Evolutionary conservation across 2,888 invertebrate genomes (phyloP).

Genomic region (Agonopterix arenella): DNA sequence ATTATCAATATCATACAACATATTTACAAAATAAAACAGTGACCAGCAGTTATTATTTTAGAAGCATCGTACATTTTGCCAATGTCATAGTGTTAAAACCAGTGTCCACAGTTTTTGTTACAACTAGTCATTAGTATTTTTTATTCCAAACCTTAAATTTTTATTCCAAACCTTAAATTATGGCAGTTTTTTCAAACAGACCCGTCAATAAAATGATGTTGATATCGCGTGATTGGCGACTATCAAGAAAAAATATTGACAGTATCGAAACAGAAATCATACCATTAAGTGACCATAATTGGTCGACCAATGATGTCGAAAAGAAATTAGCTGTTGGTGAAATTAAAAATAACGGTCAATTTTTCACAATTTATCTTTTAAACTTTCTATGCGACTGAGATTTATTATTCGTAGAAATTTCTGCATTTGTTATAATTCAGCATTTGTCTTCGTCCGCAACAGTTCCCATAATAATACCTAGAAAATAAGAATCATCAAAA

Average conservation of each 20-base stretch:
- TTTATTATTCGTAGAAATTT: too few relatives aligned
- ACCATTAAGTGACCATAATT: slow-evolving; percentile 31
- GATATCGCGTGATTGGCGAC: slow-evolving; percentile 41
- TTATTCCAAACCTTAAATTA: slow-evolving; percentile 4
- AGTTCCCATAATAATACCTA: too few relatives aligned
- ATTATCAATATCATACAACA: too few relatives aligned
- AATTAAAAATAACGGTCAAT: too few relatives aligned
- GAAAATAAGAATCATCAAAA: too few relatives aligned
- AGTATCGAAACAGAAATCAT: slow-evolving; percentile 25
- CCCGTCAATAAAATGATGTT: slow-evolving; percentile 39
- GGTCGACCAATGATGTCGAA: slow-evolving; percentile 28
- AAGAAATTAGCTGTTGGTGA: slow-evolving; percentile 9
- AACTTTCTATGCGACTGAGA: not conserved
- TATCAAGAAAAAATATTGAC: slow-evolving; percentile 46
- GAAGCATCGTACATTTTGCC: too few relatives aligned
- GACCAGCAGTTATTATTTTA: too few relatives aligned
- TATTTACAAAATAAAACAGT: too few relatives aligned
- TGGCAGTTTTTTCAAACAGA: slow-evolving; percentile 17
- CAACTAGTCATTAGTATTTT: not conserved
- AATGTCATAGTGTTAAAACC: too few relatives aligned
- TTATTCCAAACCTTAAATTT: slow-evolving; percentile 4
- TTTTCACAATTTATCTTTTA: not conserved
- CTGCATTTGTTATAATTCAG: too few relatives aligned
- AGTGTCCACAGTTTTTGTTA: not conserved
- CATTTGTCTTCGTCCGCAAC: too few relatives aligned